Base-by-base conservation (phyloP, 2,113 vertebrate species). In the Garra rufa region DNA sequence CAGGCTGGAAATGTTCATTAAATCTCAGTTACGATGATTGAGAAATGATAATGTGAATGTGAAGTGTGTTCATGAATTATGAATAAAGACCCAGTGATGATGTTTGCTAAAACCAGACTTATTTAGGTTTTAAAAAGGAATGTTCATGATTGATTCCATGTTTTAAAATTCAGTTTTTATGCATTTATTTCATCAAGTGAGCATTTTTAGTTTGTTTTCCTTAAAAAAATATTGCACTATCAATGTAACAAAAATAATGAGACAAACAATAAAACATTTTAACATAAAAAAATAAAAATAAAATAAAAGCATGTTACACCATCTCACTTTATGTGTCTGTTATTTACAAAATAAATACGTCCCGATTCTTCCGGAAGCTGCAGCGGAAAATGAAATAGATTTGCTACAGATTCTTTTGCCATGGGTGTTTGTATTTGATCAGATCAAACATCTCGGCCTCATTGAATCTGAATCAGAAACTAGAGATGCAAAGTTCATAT, bases 331-430 rank as follows among this genome's bases (percentile, higher is more conserved):
- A 76, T 61, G 38, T 48, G 61, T 75, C 48, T 43, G 41, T 89
- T 85, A 91, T 91, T 81, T 92, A 92, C 88, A 94, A 92, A 79
- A 94, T 92, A 94, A 92, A 92, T 93, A 92, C 70, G 2, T 73
- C 67, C 38, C 30, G 30, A 69, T 21, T 71, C 41, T 24, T 44
- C 17, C 11, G 9, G n/a, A 73, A 73, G n/a, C 34, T 2, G 65
- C 78, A 34, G 74, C 43, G 83, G 78, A 73, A 43, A 91, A 89
- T 87, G 83, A 92, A 91, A 24, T 85, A 83, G 88, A 84, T 86
- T 86, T 67, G 28, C 81, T 69, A 89, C 83, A 82, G 28, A 87
- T 73, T 86, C 8, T 83, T 76, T 89, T 85, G 81, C 41, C 38
- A 83, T 82, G 55, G 63, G 80, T 87, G 84, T 87, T 88, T 92